Conservation (phyloP, 2,888 invertebrate species). For the Sarcophaga rosellei region DNA sequence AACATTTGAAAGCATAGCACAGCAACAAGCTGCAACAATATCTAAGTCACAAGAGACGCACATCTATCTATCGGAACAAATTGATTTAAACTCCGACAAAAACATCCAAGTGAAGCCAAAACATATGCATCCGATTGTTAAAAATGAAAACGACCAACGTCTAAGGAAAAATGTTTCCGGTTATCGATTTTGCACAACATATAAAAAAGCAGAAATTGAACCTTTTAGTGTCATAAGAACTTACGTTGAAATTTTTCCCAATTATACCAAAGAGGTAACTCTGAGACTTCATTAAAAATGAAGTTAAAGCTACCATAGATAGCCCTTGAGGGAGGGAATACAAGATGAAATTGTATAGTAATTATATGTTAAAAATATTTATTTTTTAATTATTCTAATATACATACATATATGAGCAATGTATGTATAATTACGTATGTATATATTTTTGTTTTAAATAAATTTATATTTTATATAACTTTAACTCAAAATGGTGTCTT, state of each 20-base stretch:
- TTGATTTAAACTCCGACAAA: background rate
- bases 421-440: background rate
- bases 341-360: background rate
- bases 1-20: conserved; percentile 76
- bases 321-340: background rate
- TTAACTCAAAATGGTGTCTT: conserved; percentile 43
- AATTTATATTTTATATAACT: conserved; percentile 19
- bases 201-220: conserved; percentile 77
- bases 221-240: conserved; percentile 79
- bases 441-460: conserved; percentile 27
- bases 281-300: conserved; percentile 75
- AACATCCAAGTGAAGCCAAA: background rate
- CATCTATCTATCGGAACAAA: background rate
- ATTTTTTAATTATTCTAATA: conserved; percentile 5
- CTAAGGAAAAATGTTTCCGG: background rate
- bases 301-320: conserved; percentile 43
- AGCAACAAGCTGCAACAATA: conserved; percentile 33
- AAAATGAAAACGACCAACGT: too few relatives aligned
- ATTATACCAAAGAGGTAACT: conserved; percentile 81
- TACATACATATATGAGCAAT: too few relatives aligned
- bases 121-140: background rate
- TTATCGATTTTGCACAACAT: conserved; percentile 64
- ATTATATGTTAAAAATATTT: background rate
- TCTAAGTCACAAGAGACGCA: conserved; percentile 8
- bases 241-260: conserved; percentile 80